Evolutionary conservation across 2,888 invertebrate genomes (phyloP).

Genomic region (Phalera bucephala): DNA sequence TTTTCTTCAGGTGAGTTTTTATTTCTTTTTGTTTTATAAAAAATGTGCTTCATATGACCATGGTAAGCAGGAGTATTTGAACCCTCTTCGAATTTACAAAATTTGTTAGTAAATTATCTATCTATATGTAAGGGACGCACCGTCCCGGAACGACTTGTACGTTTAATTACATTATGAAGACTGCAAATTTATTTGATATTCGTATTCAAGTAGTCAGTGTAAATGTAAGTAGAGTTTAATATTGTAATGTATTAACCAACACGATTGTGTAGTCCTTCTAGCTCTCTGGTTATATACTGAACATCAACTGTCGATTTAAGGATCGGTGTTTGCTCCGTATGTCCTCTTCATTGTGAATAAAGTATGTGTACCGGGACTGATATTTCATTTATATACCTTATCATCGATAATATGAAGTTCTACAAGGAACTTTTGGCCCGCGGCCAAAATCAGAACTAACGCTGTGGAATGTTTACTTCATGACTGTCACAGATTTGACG

Average conservation of each 20-base stretch:
- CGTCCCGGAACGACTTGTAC: slow-evolving; percentile 18
- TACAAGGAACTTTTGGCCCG: too few relatives aligned
- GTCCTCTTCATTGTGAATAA: slow-evolving; percentile 46
- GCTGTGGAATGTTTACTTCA: too few relatives aligned
- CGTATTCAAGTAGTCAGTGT: slow-evolving; percentile 32
- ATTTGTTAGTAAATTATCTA: slow-evolving; percentile 29
- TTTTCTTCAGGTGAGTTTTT: too few relatives aligned
- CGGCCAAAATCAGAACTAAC: too few relatives aligned
- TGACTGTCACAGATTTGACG: too few relatives aligned
- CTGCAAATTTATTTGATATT: slow-evolving; percentile 49
- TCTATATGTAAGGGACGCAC: slow-evolving; percentile 18
- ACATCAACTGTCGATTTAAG: slow-evolving; percentile 38
- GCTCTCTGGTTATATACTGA: slow-evolving; percentile 21
- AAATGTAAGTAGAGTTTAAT: slow-evolving; percentile 11
- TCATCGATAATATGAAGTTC: too few relatives aligned
- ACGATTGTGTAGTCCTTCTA: slow-evolving; percentile 8
- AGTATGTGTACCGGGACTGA: slow-evolving; percentile 11
- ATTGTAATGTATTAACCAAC: slow-evolving; percentile 12
- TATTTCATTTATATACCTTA: slow-evolving; percentile 11
- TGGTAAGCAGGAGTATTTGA: slow-evolving; percentile 7
- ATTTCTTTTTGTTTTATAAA: slow-evolving; percentile 25
- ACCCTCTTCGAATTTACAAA: slow-evolving; percentile 48
- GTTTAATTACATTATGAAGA: slow-evolving; percentile 45
- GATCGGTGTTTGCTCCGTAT: slow-evolving; percentile 49
- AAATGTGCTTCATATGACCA: slow-evolving; percentile 22